A percentile compares a stretch with the other conserved stretches of the same genome.
Evolutionary conservation across 2,888 invertebrate species (phyloP).

Genomic region (Mythimna loreyi): DNA sequence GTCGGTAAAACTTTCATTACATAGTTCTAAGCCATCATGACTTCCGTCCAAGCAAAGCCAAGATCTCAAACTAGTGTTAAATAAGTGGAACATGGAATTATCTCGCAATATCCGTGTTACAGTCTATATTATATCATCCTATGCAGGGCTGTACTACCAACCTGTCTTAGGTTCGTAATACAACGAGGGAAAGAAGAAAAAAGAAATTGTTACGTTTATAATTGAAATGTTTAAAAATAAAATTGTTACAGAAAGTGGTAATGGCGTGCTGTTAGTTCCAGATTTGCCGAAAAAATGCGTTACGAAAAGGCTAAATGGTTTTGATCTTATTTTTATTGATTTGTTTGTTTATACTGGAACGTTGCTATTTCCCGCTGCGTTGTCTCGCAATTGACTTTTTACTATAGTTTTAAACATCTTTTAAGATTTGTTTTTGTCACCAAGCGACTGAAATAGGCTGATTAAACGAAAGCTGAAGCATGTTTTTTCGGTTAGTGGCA

Average conservation of each 20-base stretch:
- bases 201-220: constrained; percentile 23
- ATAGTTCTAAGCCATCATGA: constrained; percentile 58
- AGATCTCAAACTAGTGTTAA: constrained; percentile 69
- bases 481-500: background rate
- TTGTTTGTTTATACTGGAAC: constrained; percentile 14
- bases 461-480: background rate
- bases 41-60: constrained; percentile 61
- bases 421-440: background rate
- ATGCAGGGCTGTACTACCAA: constrained; percentile 72
- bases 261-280: constrained; percentile 17
- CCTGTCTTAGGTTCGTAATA: constrained; percentile 68
- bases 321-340: constrained; percentile 23
- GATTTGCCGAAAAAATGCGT: constrained; percentile 47
- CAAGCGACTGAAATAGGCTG: background rate
- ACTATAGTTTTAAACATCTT: background rate
- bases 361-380: background rate
- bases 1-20: constrained; percentile 54
- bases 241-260: constrained; percentile 7
- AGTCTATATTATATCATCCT: constrained; percentile 83
- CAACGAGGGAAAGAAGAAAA: constrained; percentile 56
- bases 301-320: constrained; percentile 31
- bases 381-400: background rate
- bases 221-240: constrained; percentile 27
- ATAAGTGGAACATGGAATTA: constrained; percentile 82
- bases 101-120: constrained; percentile 82